Conservation (phyloP, 1,140 invertebrate genomes). For the Harpegnathos saltator region DNA sequence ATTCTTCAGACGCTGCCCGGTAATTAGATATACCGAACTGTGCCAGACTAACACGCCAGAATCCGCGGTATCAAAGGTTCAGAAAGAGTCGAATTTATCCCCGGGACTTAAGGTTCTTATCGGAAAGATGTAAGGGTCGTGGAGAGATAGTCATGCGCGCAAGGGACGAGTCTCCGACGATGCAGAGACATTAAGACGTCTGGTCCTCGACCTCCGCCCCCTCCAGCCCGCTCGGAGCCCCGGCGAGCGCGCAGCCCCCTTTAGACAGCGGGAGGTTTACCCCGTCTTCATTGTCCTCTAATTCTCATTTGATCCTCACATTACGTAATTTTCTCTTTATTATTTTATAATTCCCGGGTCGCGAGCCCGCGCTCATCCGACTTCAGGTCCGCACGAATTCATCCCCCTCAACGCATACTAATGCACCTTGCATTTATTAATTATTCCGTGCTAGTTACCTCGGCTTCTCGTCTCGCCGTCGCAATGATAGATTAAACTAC, state of each 20-base stretch:
- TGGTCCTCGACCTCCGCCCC: conserved; percentile 80
- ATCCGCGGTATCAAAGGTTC: conserved; percentile 39
- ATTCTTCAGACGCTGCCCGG: conserved; percentile 33
- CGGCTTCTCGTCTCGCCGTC: conserved; percentile 69
- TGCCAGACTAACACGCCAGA: conserved; percentile 27
- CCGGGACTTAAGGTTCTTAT: conserved; percentile 65
- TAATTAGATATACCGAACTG: conserved; percentile 55
- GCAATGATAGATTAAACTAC: conserved; percentile 74
- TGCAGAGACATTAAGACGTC: conserved; percentile 84
- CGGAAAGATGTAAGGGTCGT: conserved; percentile 66
- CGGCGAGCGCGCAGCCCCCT: conserved; percentile 45
- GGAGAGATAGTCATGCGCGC: conserved; percentile 72
- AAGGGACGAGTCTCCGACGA: conserved; percentile 74
- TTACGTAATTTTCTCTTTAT: conserved; percentile 83
- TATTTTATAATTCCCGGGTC: conserved; percentile 80
- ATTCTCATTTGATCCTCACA: conserved; percentile 79
- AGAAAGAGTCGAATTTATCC: conserved; percentile 62
- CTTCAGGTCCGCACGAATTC: conserved; percentile 69
- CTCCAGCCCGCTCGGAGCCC: conserved; percentile 11
- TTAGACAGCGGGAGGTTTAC: conserved; percentile 70
- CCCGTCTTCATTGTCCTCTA: conserved; percentile 78
- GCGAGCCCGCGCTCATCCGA: conserved; percentile 63
- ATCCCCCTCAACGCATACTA: conserved; percentile 77
- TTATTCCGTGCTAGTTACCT: conserved; percentile 78
- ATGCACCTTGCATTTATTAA: conserved; percentile 81